These are phyloP conservation scores for Nymphalis urticae DNA, from an alignment of 2,888 invertebrate genomes.

Conservation along the genomic window DNA sequence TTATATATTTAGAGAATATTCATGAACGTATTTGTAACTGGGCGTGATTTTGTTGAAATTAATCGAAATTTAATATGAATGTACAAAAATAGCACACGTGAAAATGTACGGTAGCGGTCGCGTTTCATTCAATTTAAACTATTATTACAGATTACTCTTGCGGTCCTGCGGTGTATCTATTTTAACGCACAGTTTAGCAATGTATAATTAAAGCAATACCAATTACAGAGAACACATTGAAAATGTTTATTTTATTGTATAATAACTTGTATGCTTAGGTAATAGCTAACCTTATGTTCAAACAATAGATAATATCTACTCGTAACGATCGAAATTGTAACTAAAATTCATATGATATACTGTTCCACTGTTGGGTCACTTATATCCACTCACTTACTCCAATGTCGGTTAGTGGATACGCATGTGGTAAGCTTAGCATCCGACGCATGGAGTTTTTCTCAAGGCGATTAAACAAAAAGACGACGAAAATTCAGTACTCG, in stretches of 20 bases:
- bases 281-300: neutral
- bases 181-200: slow-evolving; percentile 22
- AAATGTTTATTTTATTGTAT: neutral
- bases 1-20: too few species aligned
- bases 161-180: slow-evolving; percentile 16
- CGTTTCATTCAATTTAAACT: slow-evolving; percentile 20
- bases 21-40: too few species aligned
- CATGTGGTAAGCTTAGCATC: too few species aligned
- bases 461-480: too few species aligned
- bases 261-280: neutral
- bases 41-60: slow-evolving; percentile 4
- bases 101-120: slow-evolving; percentile 10
- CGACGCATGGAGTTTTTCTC: too few species aligned
- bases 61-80: slow-evolving; percentile 2
- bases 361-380: too few species aligned
- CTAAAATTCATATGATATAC: too few species aligned
- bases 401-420: too few species aligned
- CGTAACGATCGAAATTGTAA: neutral
- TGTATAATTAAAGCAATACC: slow-evolving; percentile 22
- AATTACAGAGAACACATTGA: neutral
- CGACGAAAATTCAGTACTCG: too few species aligned
- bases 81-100: slow-evolving; percentile 17
- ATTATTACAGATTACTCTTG: slow-evolving; percentile 25
- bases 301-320: neutral
- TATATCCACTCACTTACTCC: too few species aligned